Percentiles rank a stretch among this genome's conserved stretches.
These are phyloP conservation scores for Pseudorhombus dupliciocellatus DNA, from an alignment of 2,113 vertebrate genomes.

Conservation along the genomic window DNA sequence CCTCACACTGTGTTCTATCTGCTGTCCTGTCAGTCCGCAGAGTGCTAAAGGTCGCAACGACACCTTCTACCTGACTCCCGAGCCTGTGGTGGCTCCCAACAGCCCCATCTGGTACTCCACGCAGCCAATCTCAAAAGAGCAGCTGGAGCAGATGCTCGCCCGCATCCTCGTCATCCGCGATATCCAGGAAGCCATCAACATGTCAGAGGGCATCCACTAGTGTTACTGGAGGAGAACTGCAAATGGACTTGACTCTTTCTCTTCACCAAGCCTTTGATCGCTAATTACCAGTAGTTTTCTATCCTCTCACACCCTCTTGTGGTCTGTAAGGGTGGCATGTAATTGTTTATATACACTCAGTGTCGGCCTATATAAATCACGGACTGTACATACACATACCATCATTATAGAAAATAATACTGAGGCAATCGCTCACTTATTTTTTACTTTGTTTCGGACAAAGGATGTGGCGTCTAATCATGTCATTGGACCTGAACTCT, in stretches of 20 bases:
- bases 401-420: conserved; percentile 27
- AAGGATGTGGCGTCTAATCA: conserved; percentile 62
- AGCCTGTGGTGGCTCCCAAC: conserved; percentile 98
- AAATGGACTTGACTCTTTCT: conserved; percentile 49
- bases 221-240: conserved; percentile 56
- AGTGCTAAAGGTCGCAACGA: conserved; percentile 99
- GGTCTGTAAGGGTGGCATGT: conserved; percentile 61
- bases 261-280: conserved; percentile 62
- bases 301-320: conserved; percentile 48
- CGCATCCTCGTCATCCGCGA: conserved; percentile 97
- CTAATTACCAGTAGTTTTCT: conserved; percentile 55
- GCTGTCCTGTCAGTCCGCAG: conserved; percentile 88
- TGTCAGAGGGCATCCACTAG: conserved; percentile 89
- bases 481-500: conserved; percentile 66
- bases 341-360: conserved; percentile 56
- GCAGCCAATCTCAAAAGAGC: conserved; percentile 95
- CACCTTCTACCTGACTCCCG: conserved; percentile 99
- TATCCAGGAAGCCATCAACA: conserved; percentile 95
- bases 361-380: conserved; percentile 43
- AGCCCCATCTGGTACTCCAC: conserved; percentile 99
- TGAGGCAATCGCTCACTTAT: conserved; percentile 26
- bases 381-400: conserved; percentile 65
- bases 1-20: conserved; percentile 37
- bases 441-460: conserved; percentile 59
- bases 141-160: conserved; percentile 98